Evolutionary conservation across 2,113 vertebrate species (phyloP).

Genomic region (Eurypyga helias): DNA sequence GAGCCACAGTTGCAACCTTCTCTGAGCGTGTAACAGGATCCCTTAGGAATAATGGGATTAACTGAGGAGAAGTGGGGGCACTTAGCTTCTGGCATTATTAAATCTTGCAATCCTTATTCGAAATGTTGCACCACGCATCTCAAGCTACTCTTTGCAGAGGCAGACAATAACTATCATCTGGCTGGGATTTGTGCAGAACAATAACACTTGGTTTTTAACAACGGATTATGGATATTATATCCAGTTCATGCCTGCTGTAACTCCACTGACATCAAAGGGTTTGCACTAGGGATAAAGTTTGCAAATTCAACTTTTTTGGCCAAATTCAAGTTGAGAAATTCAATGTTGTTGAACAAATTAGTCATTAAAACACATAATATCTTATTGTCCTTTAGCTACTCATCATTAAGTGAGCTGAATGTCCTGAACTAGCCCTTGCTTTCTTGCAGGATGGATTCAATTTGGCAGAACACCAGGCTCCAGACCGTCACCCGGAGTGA

Average conservation of each 20-base stretch:
- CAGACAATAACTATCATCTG: conserved; percentile 70
- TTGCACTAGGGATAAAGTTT: conserved; percentile 35
- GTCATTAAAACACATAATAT: conserved; percentile 52
- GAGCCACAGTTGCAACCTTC: not conserved
- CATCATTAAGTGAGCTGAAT: conserved; percentile 50
- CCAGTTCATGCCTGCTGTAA: conserved; percentile 59
- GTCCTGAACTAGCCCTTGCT: conserved; percentile 50
- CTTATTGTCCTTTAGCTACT: conserved; percentile 57
- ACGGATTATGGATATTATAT: conserved; percentile 50
- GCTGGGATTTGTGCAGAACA: conserved; percentile 64
- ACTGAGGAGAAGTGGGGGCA: conserved; percentile 28
- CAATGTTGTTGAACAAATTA: conserved; percentile 46
- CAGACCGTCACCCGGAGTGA: not conserved
- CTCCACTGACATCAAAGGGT: conserved; percentile 56
- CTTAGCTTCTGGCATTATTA: conserved; percentile 48
- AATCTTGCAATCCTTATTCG: conserved; percentile 53
- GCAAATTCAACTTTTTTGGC: conserved; percentile 45
- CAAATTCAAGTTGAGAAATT: conserved; percentile 59
- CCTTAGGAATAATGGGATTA: conserved; percentile 50
- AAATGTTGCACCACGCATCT: conserved; percentile 41
- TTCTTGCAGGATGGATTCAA: conserved; percentile 40
- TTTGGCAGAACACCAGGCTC: conserved; percentile 1
- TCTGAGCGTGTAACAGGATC: conserved; percentile 22
- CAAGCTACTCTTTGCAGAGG: conserved; percentile 45
- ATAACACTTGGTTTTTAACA: conserved; percentile 60